Evolutionary conservation across 1,140 invertebrate species (phyloP).

Genomic region (Akabosia matsudoensis): DNA sequence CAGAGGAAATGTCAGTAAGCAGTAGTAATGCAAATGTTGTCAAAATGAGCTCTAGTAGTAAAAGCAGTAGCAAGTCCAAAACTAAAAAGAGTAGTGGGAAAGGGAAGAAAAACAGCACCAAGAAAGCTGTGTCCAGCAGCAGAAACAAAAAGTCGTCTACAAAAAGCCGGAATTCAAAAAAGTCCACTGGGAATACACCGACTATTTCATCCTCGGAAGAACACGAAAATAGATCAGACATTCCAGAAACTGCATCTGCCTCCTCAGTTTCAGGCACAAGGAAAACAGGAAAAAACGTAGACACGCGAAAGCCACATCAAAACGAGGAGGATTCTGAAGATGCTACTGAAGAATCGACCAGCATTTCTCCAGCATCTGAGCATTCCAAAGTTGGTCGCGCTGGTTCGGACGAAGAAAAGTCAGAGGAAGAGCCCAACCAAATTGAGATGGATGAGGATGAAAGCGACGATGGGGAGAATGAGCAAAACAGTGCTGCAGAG

Average conservation of each 20-base stretch:
- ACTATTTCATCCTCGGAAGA: background rate
- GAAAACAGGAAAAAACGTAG: background rate
- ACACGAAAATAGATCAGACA: background rate
- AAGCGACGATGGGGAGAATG: background rate
- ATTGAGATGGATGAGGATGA: background rate
- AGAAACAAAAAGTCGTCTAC: background rate
- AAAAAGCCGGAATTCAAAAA: background rate
- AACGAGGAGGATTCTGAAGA: background rate
- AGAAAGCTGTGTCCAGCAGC: background rate
- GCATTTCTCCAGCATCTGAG: background rate
- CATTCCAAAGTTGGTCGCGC: no score
- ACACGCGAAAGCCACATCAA: background rate
- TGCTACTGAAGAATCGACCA: background rate
- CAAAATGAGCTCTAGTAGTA: background rate
- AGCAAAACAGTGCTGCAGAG: no score
- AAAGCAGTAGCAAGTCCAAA: conserved; percentile 9
- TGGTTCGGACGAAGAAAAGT: background rate
- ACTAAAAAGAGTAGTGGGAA: background rate
- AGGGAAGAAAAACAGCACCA: background rate
- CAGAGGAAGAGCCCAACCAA: background rate
- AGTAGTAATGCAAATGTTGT: background rate
- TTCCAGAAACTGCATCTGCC: background rate
- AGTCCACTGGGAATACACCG: background rate
- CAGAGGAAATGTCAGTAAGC: background rate
- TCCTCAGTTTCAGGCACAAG: background rate